Evolutionary conservation across 2,113 vertebrate species (phyloP).

Genomic region (Crotalus helleri): DNA sequence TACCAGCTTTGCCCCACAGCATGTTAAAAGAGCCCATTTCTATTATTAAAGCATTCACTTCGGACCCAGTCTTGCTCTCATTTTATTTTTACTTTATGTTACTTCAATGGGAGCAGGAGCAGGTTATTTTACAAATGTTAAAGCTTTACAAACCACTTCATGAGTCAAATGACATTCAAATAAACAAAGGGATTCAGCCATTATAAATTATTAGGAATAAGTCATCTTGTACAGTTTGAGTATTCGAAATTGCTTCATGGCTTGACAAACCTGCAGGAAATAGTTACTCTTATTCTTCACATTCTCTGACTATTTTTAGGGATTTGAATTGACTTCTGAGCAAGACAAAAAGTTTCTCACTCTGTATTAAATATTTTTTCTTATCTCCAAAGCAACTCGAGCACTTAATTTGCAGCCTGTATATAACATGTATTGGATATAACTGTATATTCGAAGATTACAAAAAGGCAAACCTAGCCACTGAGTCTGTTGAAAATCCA

Average conservation of each 20-base stretch:
- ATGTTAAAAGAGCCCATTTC: slow-evolving; percentile 72
- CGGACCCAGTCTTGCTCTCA: slow-evolving; percentile 65
- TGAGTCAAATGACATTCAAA: slow-evolving; percentile 69
- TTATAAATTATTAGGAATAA: slow-evolving; percentile 73
- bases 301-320: slow-evolving; percentile 26
- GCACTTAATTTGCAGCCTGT: slow-evolving; percentile 58
- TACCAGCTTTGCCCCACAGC: slow-evolving; percentile 67
- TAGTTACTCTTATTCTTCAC: slow-evolving; percentile 43
- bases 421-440: neutral
- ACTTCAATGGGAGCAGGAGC: slow-evolving; percentile 65
- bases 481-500: neutral
- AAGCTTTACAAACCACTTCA: slow-evolving; percentile 69
- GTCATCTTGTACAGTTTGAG: slow-evolving; percentile 58
- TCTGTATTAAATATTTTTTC: slow-evolving; percentile 47
- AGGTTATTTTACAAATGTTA: slow-evolving; percentile 59
- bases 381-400: slow-evolving; percentile 49
- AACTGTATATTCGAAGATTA: neutral
- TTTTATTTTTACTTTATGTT: slow-evolving; percentile 43
- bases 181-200: slow-evolving; percentile 76
- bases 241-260: slow-evolving; percentile 61
- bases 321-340: slow-evolving; percentile 35
- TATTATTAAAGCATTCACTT: slow-evolving; percentile 71
- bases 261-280: slow-evolving; percentile 53
- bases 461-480: neutral
- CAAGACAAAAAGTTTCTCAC: slow-evolving; percentile 19